phyloP scores from a whole-genome alignment of 2,888 invertebrate genomes.

The Eretmocerus hayati region DNA sequence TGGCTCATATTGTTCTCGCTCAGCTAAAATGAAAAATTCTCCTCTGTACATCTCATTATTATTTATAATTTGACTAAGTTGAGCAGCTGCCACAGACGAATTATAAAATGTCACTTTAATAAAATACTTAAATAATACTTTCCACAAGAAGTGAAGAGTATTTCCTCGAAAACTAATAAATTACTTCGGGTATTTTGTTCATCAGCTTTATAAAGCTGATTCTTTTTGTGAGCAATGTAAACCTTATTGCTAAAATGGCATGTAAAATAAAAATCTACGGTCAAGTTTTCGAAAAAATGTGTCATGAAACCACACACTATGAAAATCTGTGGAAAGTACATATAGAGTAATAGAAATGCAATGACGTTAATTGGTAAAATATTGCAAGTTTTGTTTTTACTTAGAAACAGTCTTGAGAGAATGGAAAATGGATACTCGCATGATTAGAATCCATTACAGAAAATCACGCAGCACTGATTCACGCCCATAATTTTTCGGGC shows the following conservation, averaged over 20 bases:
- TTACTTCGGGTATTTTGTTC: slow-evolving; percentile 1
- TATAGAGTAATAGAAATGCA: slow-evolving; percentile 4
- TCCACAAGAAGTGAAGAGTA: slow-evolving; percentile 18
- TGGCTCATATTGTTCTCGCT: slow-evolving; percentile 7
- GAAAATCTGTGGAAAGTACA: slow-evolving; percentile 11
- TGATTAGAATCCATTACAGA: slow-evolving; percentile 6
- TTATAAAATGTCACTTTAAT: neutral
- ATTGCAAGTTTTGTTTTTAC: slow-evolving; percentile 16
- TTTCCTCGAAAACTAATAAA: slow-evolving; percentile 6
- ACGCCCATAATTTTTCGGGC: slow-evolving; percentile 7
- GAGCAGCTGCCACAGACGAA: slow-evolving; percentile 15
- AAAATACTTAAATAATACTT: slow-evolving; percentile 17
- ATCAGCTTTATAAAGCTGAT: neutral
- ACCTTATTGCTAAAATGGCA: slow-evolving; percentile 16
- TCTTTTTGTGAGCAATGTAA: slow-evolving; percentile 4
- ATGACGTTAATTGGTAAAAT: slow-evolving; percentile 17
- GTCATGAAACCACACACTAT: slow-evolving; percentile 4
- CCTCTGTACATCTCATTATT: slow-evolving; percentile 11
- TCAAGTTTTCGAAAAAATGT: slow-evolving; percentile 8
- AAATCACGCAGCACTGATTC: slow-evolving; percentile 11
- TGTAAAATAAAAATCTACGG: slow-evolving; percentile 14
- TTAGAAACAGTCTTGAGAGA: slow-evolving; percentile 16
- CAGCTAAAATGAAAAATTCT: slow-evolving; percentile 8
- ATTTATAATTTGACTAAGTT: neutral
- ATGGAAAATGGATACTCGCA: slow-evolving; percentile 10